These are phyloP conservation scores for Ciona savignyi DNA, from an alignment of 23 tunicate species.

Conservation along the genomic window DNA sequence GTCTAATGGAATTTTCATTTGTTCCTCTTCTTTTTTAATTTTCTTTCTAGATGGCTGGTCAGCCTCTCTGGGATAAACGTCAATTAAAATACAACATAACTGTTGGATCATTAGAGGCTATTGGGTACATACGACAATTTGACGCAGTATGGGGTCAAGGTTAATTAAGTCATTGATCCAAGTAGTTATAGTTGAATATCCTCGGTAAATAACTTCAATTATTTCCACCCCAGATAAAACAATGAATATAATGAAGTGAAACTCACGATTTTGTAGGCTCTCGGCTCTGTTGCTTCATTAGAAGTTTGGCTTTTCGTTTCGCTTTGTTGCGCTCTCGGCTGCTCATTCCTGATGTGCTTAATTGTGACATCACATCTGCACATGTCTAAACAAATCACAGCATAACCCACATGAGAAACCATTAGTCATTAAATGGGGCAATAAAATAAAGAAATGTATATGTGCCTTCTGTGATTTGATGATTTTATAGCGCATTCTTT, in stretches of 20 bases:
- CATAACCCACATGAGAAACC: too few relatives aligned
- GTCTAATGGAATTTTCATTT: not conserved
- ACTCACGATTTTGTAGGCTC: constrained; percentile 7
- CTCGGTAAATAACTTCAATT: too few relatives aligned
- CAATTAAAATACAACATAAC: too few relatives aligned
- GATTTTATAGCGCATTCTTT: not conserved
- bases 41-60: constrained; percentile 9
- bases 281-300: constrained; percentile 62
- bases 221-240: too few relatives aligned
- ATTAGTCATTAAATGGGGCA: not conserved
- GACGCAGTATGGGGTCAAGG: too few relatives aligned
- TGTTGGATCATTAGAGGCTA: too few relatives aligned
- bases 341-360: constrained; percentile 56
- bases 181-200: too few relatives aligned
- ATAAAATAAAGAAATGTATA: too few relatives aligned
- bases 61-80: not conserved
- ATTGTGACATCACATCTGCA: constrained; percentile 26
- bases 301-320: constrained; percentile 70
- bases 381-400: constrained; percentile 17
- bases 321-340: constrained; percentile 73
- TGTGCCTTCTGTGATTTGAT: too few relatives aligned
- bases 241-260: too few relatives aligned
- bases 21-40: not conserved
- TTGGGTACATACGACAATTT: too few relatives aligned
- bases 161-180: too few relatives aligned